phyloP scores from a whole-genome alignment of 2,113 vertebrate genomes.

The Zapornia atra region DNA sequence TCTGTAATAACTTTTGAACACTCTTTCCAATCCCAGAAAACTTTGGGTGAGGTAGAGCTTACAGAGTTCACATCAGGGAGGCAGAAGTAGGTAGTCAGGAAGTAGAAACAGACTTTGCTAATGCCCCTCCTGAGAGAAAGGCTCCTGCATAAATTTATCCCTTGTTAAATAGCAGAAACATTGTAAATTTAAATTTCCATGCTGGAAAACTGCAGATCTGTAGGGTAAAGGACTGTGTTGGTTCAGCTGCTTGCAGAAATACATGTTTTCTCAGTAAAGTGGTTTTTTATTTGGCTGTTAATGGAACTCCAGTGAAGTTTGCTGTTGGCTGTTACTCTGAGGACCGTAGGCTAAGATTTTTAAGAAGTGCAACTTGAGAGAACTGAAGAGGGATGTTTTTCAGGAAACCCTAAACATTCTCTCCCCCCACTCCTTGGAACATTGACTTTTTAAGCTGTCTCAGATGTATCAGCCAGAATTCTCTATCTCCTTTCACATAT shows the following conservation, averaged over 20 bases:
- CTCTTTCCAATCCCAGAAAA: not conserved
- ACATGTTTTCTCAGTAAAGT: not conserved
- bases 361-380: not conserved
- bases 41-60: not conserved
- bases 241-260: constrained; percentile 38
- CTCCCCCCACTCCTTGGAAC: not conserved
- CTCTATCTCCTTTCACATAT: not conserved
- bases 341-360: not conserved
- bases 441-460: not conserved
- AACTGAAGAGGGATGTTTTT: not conserved
- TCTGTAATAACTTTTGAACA: not conserved
- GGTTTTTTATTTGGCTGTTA: not conserved
- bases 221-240: not conserved
- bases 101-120: not conserved
- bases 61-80: not conserved
- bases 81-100: not conserved
- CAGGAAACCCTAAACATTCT: not conserved
- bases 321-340: not conserved
- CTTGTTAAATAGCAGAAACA: not conserved
- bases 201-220: not conserved
- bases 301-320: not conserved
- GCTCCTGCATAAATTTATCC: not conserved
- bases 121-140: not conserved
- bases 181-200: not conserved
- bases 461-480: not conserved